A percentile compares a stretch with the other conserved stretches of the same genome.
phyloP scores from a whole-genome alignment of 2,888 invertebrate species.

The Periphyllus acericola region DNA sequence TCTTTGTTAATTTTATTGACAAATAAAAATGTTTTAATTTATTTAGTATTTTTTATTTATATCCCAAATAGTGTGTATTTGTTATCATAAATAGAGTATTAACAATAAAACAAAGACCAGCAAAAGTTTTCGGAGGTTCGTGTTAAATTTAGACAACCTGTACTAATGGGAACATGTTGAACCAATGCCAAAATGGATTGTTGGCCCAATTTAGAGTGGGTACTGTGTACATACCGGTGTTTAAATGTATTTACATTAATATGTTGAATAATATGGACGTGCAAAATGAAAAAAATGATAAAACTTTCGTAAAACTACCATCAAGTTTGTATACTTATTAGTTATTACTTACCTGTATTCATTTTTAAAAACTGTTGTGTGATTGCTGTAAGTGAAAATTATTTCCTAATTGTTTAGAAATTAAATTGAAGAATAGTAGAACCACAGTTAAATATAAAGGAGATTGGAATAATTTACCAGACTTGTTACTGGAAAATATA shows the following conservation, averaged over 20 bases:
- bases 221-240: background rate
- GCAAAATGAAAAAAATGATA: conserved; percentile 28
- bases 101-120: background rate
- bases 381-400: background rate
- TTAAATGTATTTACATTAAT: conserved; percentile 8
- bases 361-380: background rate
- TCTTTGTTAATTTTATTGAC: background rate
- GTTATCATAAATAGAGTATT: conserved; percentile 1
- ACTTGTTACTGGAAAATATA: conserved; percentile 78
- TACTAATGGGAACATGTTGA: conserved; percentile 20
- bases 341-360: background rate
- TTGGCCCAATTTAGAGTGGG: conserved; percentile 27
- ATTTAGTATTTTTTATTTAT: conserved; percentile 11
- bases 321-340: conserved; percentile 11
- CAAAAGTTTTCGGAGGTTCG: background rate
- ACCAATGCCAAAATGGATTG: conserved; percentile 21
- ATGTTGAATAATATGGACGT: conserved; percentile 20
- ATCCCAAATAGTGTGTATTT: background rate
- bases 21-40: conserved; percentile 19
- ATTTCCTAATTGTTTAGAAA: background rate
- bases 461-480: conserved; percentile 76
- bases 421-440: background rate
- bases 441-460: conserved; percentile 22
- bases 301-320: background rate
- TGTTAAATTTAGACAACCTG: conserved; percentile 49